phyloP scores from a whole-genome alignment of 2,797 vertebrate genomes.

The Pseudochromis fuscus region DNA sequence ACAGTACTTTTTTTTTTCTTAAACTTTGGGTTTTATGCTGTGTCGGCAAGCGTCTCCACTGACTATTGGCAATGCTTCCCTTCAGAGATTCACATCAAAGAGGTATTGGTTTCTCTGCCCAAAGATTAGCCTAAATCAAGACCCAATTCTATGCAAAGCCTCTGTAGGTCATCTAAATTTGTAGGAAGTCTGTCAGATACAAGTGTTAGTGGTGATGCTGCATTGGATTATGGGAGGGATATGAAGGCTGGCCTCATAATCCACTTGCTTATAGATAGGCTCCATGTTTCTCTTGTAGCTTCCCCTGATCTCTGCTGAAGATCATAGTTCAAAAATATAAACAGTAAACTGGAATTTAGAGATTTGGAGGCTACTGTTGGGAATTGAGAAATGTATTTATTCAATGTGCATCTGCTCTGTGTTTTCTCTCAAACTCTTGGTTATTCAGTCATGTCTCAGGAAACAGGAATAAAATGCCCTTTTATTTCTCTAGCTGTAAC shows the following conservation, averaged over 20 bases:
- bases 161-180: constrained; percentile 43
- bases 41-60: constrained; percentile 37
- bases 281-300: neutral
- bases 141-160: constrained; percentile 40
- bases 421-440: constrained; percentile 6
- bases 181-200: constrained; percentile 19
- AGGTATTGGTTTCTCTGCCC: constrained; percentile 37
- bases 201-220: constrained; percentile 21
- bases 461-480: neutral
- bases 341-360: constrained; percentile 1
- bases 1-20: constrained; percentile 19
- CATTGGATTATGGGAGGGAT: constrained; percentile 47
- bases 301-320: neutral
- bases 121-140: constrained; percentile 60
- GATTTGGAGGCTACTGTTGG: neutral
- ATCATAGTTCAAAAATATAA: constrained; percentile 9
- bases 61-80: constrained; percentile 54
- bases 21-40: constrained; percentile 40
- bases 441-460: neutral
- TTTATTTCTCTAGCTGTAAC: neutral
- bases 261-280: constrained; percentile 35
- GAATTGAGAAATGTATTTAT: constrained; percentile 10
- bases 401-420: neutral
- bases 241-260: constrained; percentile 50
- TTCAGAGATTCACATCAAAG: constrained; percentile 63